Conservation (phyloP, 2,888 invertebrate species). For the Morpho achilles region DNA sequence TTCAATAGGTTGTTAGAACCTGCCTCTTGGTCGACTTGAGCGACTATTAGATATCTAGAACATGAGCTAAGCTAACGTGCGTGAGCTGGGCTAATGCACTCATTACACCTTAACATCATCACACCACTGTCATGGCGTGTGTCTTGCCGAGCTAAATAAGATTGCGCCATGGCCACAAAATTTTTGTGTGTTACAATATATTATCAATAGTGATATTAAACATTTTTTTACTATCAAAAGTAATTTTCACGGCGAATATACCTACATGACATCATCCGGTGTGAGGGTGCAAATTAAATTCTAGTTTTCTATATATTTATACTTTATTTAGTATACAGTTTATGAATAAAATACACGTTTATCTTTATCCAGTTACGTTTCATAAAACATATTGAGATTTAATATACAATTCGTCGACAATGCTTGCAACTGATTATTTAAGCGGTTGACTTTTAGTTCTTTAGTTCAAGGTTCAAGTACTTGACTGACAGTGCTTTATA, state of each 20-base stretch:
- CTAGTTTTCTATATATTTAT: constrained; percentile 57
- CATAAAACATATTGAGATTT: not conserved
- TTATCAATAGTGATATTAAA: no score
- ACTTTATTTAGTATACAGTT: constrained; percentile 37
- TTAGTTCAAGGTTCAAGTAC: constrained; percentile 1
- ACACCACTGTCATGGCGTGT: no score
- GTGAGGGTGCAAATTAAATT: constrained; percentile 59
- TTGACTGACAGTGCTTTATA: constrained; percentile 1
- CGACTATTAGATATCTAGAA: no score
- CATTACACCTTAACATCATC: no score
- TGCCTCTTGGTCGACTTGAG: no score
- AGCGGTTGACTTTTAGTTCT: constrained; percentile 1
- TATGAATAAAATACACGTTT: not conserved
- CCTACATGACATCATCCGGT: constrained; percentile 56
- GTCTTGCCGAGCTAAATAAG: no score
- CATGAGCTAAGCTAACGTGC: no score
- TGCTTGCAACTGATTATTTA: constrained; percentile 1
- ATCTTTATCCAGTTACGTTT: not conserved
- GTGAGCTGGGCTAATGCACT: no score
- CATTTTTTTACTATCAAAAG: not conserved
- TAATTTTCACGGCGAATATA: constrained; percentile 41
- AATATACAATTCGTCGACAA: not conserved
- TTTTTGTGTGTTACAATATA: no score
- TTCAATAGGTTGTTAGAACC: no score
- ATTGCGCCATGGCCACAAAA: no score